Base-by-base conservation (phyloP, 2,797 vertebrate genomes). In the Phrynocephalus forsythii region DNA sequence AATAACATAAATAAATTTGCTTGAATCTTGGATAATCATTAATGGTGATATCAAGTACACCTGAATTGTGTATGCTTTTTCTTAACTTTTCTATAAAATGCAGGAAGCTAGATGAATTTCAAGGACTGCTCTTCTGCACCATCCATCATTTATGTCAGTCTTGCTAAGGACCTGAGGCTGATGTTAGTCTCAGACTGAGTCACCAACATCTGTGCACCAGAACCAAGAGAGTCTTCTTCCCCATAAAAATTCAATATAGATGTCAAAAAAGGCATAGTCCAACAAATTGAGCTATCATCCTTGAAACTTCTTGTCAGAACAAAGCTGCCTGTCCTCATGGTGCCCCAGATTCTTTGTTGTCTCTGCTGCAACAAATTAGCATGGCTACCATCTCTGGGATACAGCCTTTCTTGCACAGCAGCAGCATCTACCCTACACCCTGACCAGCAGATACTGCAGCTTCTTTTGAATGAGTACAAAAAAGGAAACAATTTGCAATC, bases 81-180 rank as follows among this genome's bases (percentile, higher is more conserved):
- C 56, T 11, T 15, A 6, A 8, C 30, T n/a, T 56, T 24, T 6
- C 52, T 56, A 33, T 11, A 38, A 79, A 73, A 48, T 66, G 22
- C 78, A 72, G 33, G 85, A 85, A 13, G 79, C 67, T 85, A 52
- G 48, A 26, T 87, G 69, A 86, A 86, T 82, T 80, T 44, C 66
- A 84, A 85, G 0, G 52, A 86, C 73, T 79, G 69, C 86, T 84
- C 8, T 66, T 56, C 81, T 90, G 83, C 90, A 79, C 13, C 93
- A 80, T 91, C 87, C 82, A 76, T 88, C 76, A 95, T 81, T 88
- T 78, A 67, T 66, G 86, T 90, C 80, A 93, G 88, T 91, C 87
- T 85, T 76, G 38, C 16, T 83, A 80, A 86, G 89, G 87, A 78
- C 71, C 84, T 84, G 18, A 68, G 66, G 9, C 79, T 38, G 28